Conservation (phyloP, 2,113 vertebrate genomes). For the Poeciliopsis turrubarensis region DNA sequence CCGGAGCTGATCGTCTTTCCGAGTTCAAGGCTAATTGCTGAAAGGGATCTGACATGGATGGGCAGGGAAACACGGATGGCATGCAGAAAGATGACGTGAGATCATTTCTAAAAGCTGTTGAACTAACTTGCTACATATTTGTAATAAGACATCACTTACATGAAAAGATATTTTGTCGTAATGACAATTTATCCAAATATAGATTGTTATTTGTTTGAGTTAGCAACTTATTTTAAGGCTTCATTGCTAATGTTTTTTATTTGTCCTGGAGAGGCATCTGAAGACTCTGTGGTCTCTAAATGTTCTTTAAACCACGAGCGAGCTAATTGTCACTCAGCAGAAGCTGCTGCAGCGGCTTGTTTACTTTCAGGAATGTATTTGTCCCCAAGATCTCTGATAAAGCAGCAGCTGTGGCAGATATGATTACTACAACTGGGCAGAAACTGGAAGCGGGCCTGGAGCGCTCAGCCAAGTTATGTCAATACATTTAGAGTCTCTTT, state of each 20-base stretch:
- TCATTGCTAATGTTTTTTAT: not conserved
- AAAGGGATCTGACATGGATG: conserved; percentile 75
- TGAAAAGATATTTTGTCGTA: not conserved
- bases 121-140: conserved; percentile 34
- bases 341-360: conserved; percentile 36
- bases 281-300: not conserved
- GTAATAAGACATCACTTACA: conserved; percentile 33
- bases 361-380: conserved; percentile 65
- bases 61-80: conserved; percentile 56
- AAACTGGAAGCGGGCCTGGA: conserved; percentile 79
- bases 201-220: not conserved
- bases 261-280: not conserved
- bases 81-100: conserved; percentile 71
- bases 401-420: conserved; percentile 87
- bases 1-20: conserved; percentile 82
- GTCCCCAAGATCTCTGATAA: conserved; percentile 66
- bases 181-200: not conserved
- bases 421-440: conserved; percentile 84
- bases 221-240: not conserved
- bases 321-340: conserved; percentile 56
- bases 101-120: conserved; percentile 69
- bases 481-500: conserved; percentile 7
- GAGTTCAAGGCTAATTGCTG: conserved; percentile 83
- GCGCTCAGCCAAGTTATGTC: conserved; percentile 2
- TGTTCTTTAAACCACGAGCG: conserved; percentile 10